Evolutionary conservation across 2,888 invertebrate genomes (phyloP).

Genomic region (Anorthoa munda): DNA sequence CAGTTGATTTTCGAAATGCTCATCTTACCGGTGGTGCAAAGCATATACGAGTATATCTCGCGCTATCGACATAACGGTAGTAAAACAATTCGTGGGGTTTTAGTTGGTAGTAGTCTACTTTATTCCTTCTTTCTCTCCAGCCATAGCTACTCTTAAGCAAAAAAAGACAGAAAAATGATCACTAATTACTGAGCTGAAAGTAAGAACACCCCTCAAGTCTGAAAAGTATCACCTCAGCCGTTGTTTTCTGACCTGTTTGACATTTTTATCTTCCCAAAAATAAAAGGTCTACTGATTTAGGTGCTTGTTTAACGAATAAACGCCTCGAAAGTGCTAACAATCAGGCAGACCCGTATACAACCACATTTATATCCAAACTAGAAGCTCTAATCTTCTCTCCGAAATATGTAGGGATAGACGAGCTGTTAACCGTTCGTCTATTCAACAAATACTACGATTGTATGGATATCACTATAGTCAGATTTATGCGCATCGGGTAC

Average conservation of each 20-base stretch:
- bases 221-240: not conserved
- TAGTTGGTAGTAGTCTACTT: too few relatives aligned
- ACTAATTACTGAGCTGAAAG: not conserved
- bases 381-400: conserved; percentile 11
- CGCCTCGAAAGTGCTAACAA: not conserved
- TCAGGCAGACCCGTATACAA: not conserved
- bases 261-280: too few relatives aligned
- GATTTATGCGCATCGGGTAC: too few relatives aligned
- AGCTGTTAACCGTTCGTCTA: too few relatives aligned
- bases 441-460: conserved; percentile 20
- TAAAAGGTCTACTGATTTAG: too few relatives aligned
- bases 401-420: too few relatives aligned
- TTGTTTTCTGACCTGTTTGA: not conserved
- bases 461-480: not conserved
- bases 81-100: too few relatives aligned
- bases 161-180: not conserved
- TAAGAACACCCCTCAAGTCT: not conserved
- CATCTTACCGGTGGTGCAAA: not conserved
- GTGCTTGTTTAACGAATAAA: too few relatives aligned
- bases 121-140: too few relatives aligned
- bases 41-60: not conserved
- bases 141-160: not conserved
- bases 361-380: not conserved
- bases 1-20: too few relatives aligned
- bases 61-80: too few relatives aligned